These are phyloP conservation scores for Crematogaster levior DNA, from an alignment of 2,888 invertebrate species.

Conservation along the genomic window DNA sequence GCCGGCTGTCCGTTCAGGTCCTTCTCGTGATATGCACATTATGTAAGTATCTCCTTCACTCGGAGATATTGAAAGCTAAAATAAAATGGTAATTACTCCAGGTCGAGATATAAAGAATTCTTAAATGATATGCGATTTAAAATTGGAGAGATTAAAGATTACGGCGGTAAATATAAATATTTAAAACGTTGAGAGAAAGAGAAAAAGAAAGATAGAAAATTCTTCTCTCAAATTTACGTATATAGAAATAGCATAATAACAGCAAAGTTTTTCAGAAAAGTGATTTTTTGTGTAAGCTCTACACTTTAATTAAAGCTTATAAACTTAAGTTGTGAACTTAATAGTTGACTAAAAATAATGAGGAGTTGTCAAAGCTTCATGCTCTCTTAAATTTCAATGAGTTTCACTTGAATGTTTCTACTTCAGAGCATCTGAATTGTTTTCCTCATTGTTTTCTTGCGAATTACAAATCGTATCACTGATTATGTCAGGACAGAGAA, in stretches of 20 bases:
- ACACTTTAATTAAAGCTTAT: constrained; percentile 28
- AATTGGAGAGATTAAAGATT: constrained; percentile 5
- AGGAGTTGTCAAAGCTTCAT: constrained; percentile 11
- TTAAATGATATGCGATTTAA: constrained; percentile 17
- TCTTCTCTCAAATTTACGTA: background rate
- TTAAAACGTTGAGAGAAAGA: background rate
- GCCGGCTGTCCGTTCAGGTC: constrained; percentile 70
- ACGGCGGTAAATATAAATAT: constrained; percentile 12
- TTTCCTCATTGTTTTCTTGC: constrained; percentile 30
- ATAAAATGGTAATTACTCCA: constrained; percentile 31
- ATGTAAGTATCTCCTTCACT: constrained; percentile 21
- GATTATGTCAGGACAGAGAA: constrained; percentile 21
- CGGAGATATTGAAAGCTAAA: constrained; percentile 5
- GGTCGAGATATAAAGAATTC: background rate
- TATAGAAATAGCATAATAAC: background rate
- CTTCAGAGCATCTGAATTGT: constrained; percentile 19
- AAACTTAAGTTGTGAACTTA: constrained; percentile 7
- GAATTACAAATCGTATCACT: constrained; percentile 42
- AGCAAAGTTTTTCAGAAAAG: constrained; percentile 1
- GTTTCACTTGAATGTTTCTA: constrained; percentile 7
- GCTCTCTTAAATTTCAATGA: constrained; percentile 32
- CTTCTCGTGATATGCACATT: constrained; percentile 53
- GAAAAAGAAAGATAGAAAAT: background rate
- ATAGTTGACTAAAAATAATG: constrained; percentile 20
- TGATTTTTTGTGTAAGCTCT: constrained; percentile 14